A percentile compares a stretch with the other conserved stretches of the same genome.
Evolutionary conservation across 2,888 invertebrate species (phyloP).

Genomic region (Tuberolachnus salignus): DNA sequence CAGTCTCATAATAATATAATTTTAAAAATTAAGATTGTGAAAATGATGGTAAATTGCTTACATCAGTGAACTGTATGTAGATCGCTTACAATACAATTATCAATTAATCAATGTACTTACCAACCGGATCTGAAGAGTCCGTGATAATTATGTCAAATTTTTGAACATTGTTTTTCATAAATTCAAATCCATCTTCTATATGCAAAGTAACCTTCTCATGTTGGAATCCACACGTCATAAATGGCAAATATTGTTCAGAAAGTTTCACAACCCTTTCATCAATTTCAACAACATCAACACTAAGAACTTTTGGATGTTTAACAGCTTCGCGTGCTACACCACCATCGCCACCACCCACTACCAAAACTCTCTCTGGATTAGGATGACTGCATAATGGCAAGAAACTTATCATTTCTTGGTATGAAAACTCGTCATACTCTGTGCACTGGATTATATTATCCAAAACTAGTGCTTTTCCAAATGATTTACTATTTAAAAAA

Average conservation of each 20-base stretch:
- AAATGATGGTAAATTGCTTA: too few species aligned
- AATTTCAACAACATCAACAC: conserved; percentile 90
- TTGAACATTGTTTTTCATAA: conserved; percentile 81
- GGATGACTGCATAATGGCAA: conserved; percentile 90
- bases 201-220: conserved; percentile 81
- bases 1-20: too few species aligned
- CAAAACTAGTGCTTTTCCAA: conserved; percentile 85
- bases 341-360: conserved; percentile 98
- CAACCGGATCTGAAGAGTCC: conserved; percentile 96
- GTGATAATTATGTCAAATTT: conserved; percentile 98
- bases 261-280: conserved; percentile 91
- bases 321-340: conserved; percentile 94
- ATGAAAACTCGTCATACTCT: conserved; percentile 93
- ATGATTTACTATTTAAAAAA: conserved; percentile 67
- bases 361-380: conserved; percentile 82
- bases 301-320: conserved; percentile 87
- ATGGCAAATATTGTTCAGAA: conserved; percentile 85
- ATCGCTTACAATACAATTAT: too few species aligned
- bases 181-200: conserved; percentile 94
- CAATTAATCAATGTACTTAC: conserved; percentile 66
- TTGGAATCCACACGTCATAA: conserved; percentile 86
- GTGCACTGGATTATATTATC: conserved; percentile 98
- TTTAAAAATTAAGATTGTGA: too few species aligned
- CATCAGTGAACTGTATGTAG: too few species aligned
- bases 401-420: conserved; percentile 98